Conservation (phyloP, 2,797 vertebrate species). For the Anomalospiza imberbis region DNA sequence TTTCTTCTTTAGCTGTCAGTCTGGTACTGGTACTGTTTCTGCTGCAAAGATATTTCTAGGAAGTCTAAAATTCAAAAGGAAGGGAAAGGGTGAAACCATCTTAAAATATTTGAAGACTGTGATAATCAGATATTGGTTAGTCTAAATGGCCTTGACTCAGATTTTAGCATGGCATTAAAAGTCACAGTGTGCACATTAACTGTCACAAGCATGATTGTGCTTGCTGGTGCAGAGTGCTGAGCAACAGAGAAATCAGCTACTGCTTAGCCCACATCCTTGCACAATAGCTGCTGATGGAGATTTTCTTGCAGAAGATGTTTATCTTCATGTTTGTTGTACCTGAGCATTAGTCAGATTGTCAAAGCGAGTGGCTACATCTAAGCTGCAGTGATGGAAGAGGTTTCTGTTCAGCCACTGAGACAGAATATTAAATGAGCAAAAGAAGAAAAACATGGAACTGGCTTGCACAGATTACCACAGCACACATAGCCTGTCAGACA, state of each 20-base stretch:
- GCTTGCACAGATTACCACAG: neutral
- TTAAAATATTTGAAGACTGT: neutral
- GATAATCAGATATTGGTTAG: neutral
- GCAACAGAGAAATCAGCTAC: neutral
- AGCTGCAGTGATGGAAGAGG: neutral
- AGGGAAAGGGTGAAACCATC: neutral
- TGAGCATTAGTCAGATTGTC: neutral
- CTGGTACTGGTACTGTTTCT: neutral
- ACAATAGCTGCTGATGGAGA: neutral
- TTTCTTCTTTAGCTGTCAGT: neutral
- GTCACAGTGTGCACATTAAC: neutral
- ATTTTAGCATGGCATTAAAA: neutral
- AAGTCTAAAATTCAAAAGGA: neutral
- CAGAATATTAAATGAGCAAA: neutral
- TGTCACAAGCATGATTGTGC: neutral
- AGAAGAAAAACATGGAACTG: neutral
- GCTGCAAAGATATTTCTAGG: neutral
- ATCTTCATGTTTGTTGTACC: neutral
- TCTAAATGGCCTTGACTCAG: neutral
- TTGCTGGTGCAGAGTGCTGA: neutral
- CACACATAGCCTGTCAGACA: neutral
- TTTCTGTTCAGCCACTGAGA: neutral
- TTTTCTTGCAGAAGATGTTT: neutral
- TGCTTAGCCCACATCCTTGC: neutral
- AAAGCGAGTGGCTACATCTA: neutral